These are phyloP conservation scores for Digitonthophagus gazella DNA, from an alignment of 2,888 invertebrate species.

Conservation along the genomic window DNA sequence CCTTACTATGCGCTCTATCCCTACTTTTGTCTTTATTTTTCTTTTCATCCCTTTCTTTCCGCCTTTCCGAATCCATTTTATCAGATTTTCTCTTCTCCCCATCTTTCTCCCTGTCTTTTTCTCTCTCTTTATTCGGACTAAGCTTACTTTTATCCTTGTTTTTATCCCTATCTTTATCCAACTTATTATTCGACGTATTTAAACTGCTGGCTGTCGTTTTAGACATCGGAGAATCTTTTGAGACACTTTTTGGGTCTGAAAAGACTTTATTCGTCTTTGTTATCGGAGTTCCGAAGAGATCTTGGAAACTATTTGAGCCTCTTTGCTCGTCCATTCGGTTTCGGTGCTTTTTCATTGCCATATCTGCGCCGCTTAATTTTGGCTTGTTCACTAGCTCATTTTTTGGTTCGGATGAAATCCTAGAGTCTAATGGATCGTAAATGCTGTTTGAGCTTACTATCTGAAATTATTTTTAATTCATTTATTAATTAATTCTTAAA, in stretches of 20 bases:
- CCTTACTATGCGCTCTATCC: conserved; percentile 56
- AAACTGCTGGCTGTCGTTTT: conserved; percentile 20
- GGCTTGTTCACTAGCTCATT: conserved; percentile 68
- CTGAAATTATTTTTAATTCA: too few relatives aligned
- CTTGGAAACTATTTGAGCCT: conserved; percentile 63
- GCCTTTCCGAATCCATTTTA: conserved; percentile 42
- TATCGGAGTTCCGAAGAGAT: conserved; percentile 80
- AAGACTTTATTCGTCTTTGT: conserved; percentile 71
- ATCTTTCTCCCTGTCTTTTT: conserved; percentile 48
- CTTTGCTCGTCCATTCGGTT: conserved; percentile 47
- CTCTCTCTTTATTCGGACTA: conserved; percentile 58
- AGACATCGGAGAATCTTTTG: conserved; percentile 33
- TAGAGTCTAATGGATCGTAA: conserved; percentile 50
- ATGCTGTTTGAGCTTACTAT: conserved; percentile 41
- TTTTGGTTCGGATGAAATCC: conserved; percentile 43
- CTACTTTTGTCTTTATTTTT: conserved; percentile 51
- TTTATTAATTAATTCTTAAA: conserved; percentile 23
- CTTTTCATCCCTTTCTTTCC: conserved; percentile 51
- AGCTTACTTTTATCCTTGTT: conserved; percentile 53
- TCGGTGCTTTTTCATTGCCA: conserved; percentile 42
- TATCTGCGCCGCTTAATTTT: conserved; percentile 59
- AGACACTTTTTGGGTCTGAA: conserved; percentile 58
- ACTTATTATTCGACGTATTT: conserved; percentile 27
- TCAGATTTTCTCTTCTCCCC: conserved; percentile 52
- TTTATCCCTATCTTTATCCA: conserved; percentile 23